Base-by-base conservation (phyloP, 2,113 vertebrate genomes). In the Cairina moschata region DNA sequence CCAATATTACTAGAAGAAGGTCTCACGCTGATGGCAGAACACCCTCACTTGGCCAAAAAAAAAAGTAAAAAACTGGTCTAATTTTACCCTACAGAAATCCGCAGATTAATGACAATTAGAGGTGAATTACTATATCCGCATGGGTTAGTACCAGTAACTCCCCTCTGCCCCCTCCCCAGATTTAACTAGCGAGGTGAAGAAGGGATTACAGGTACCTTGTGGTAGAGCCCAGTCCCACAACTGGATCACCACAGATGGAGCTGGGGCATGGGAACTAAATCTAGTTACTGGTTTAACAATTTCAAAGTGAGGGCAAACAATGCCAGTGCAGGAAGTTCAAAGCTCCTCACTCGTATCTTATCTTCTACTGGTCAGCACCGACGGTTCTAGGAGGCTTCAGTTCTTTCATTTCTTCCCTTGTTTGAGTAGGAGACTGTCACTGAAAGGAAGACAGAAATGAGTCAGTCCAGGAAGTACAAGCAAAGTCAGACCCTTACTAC, bases 401-500 rank as follows among this genome's bases (percentile, higher is more conserved):
- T 22, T 90, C 69, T 44, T 87, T 98, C 97, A 98, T 38, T 98
- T 98, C 97, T 98, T 98, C 56, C 74, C 91, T 88, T 88, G 89
- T 74, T 98, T 98, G 56, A 74, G 88, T 54, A 97, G 42, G 52
- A 98, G 98, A 88, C 97, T 98, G 95, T 98, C 98, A 56, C 98
- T 98, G 96, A 38, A 82, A 96, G 48, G 58, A 66, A 94, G 14
- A 89, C 38, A 89, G 14, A 79, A 59, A 73, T 0, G 2, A 55
- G 21, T 31, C 26, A 89, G 42, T 9, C 20, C 25, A 79, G 50
- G 56, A 48, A 62, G 71, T 32, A 68, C 13, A 74, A 42, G 14
- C 31, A 75, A 58, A 75, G 10, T 18, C 54, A 84, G 50, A 48
- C 8, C 65, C 66, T 44, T 44, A 11, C 6, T 38, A 23, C 5